Evolutionary conservation across 2,888 invertebrate species (phyloP).

Genomic region (Zaprionus obscuricornis): DNA sequence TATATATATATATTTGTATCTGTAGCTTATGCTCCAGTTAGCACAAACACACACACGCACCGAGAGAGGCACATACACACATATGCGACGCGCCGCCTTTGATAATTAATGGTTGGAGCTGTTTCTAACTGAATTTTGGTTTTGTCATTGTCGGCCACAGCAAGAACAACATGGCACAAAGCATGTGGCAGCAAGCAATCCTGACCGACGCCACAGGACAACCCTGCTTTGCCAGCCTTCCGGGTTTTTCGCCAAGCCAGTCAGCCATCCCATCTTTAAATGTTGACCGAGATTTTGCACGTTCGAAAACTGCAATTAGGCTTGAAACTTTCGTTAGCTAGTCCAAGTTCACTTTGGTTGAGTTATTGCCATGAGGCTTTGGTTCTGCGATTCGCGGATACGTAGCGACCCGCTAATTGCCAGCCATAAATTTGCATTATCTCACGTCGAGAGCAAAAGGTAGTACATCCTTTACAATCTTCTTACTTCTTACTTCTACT

Average conservation of each 20-base stretch:
- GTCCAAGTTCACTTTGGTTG: conserved; percentile 57
- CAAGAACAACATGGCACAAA: no score
- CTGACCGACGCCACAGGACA: no score
- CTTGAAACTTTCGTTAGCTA: conserved; percentile 46
- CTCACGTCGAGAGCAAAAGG: conserved; percentile 63
- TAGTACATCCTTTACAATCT: conserved; percentile 30
- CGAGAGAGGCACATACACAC: conserved; percentile 16
- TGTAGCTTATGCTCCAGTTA: conserved; percentile 24
- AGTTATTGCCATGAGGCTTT: conserved; percentile 66
- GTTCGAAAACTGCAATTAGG: conserved; percentile 66
- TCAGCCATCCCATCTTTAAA: conserved; percentile 7
- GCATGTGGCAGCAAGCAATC: no score
- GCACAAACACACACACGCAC: conserved; percentile 1
- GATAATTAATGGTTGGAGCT: conserved; percentile 67
- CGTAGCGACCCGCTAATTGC: conserved; percentile 75
- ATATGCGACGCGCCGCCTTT: conserved; percentile 43
- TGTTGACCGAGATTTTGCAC: conserved; percentile 60
- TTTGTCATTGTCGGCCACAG: conserved; percentile 40
- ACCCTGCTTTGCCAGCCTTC: neutral
- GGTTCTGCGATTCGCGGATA: conserved; percentile 70
- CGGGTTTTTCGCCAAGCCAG: neutral
- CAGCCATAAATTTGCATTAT: conserved; percentile 76
- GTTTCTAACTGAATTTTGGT: conserved; percentile 72
- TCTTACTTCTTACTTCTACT: no score
- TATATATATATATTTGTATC: conserved; percentile 1